These are phyloP conservation scores for Plotosus lineatus DNA, from an alignment of 2,113 vertebrate species.

Conservation along the genomic window DNA sequence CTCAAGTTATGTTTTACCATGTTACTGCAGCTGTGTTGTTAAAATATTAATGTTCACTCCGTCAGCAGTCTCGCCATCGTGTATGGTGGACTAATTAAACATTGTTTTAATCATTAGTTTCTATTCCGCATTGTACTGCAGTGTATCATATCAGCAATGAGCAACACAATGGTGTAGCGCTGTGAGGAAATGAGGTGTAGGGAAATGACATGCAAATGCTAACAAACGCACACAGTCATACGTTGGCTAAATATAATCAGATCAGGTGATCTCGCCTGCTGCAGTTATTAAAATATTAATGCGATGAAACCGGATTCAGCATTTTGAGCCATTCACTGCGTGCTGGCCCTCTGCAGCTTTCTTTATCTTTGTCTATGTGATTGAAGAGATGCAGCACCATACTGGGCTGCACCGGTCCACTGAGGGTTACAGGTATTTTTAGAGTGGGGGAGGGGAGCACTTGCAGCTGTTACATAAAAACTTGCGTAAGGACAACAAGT, in stretches of 20 bases:
- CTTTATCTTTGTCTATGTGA: not conserved
- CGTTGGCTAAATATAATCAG: constrained; percentile 14
- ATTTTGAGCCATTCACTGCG: too few species aligned
- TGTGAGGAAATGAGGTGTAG: not conserved
- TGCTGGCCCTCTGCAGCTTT: not conserved
- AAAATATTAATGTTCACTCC: too few species aligned
- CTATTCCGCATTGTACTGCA: not conserved
- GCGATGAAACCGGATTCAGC: constrained; percentile 45
- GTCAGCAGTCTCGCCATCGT: too few species aligned
- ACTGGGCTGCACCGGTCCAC: not conserved
- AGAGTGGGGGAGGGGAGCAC: not conserved
- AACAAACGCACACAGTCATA: not conserved
- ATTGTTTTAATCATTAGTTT: not conserved
- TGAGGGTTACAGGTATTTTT: constrained; percentile 42
- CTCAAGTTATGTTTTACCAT: too few species aligned
- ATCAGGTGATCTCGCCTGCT: constrained; percentile 25
- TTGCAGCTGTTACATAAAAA: not conserved
- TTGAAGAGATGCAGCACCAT: not conserved
- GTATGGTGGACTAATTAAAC: too few species aligned
- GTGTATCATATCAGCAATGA: not conserved
- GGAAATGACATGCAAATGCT: not conserved
- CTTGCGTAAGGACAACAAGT: constrained; percentile 21
- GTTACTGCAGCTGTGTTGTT: too few species aligned
- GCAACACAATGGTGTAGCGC: not conserved
- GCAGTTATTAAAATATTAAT: constrained; percentile 55